Conservation (phyloP, 1,140 invertebrate genomes). For the Drosophila kohkoa region DNA sequence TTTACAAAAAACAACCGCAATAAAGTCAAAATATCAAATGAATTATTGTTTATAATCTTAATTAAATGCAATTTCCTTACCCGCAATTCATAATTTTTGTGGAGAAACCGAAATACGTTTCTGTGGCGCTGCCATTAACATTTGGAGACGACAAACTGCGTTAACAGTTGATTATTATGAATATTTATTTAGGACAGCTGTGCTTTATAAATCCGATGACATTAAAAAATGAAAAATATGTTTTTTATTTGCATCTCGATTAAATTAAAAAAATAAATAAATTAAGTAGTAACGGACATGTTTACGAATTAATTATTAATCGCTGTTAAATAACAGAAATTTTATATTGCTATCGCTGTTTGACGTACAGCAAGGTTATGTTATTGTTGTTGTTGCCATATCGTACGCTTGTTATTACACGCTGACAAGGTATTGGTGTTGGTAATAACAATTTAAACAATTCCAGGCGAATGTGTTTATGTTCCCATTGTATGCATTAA, state of each 20-base stretch:
- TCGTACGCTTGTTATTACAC: conserved; percentile 31
- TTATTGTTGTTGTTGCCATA: conserved; percentile 25
- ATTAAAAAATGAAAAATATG: no score
- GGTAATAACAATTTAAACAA: conserved; percentile 46
- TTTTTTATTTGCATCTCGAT: background rate
- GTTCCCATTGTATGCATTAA: conserved; percentile 58
- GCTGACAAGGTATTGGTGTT: conserved; percentile 31
- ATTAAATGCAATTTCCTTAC: no score
- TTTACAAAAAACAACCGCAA: no score
- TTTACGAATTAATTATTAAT: background rate
- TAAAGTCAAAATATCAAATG: no score
- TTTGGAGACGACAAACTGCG: no score
- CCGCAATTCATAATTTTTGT: no score
- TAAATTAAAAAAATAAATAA: background rate
- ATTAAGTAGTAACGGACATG: background rate
- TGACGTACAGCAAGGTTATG: conserved; percentile 2
- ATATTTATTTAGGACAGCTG: no score
- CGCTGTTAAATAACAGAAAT: conserved; percentile 22
- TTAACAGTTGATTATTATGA: no score
- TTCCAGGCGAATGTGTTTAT: conserved; percentile 10
- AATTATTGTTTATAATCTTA: no score
- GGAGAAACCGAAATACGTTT: no score
- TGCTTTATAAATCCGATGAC: no score
- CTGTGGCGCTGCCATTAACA: no score
- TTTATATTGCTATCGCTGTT: conserved; percentile 14